Conservation (phyloP, 2,797 vertebrate genomes). For the Hirundo rustica region DNA sequence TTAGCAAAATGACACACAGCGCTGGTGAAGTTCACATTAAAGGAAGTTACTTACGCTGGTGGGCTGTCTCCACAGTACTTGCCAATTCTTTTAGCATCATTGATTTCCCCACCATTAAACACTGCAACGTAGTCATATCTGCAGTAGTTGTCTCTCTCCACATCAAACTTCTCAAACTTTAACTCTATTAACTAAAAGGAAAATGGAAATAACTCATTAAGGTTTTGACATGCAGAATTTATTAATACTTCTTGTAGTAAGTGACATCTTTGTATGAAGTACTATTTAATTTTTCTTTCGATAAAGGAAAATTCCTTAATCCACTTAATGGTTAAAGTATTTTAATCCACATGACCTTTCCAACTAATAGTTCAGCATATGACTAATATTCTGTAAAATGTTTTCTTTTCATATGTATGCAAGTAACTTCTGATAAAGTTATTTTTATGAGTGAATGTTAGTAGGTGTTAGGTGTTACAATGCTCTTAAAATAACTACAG, state of each 20-base stretch:
- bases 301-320: neutral
- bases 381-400: neutral
- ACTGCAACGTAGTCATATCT: slow-evolving; percentile 95
- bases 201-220: slow-evolving; percentile 17
- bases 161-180: slow-evolving; percentile 98
- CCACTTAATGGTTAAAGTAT: neutral
- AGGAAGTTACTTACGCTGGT: slow-evolving; percentile 85
- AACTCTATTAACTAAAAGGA: slow-evolving; percentile 85
- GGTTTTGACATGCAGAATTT: neutral
- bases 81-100: slow-evolving; percentile 93
- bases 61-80: slow-evolving; percentile 97
- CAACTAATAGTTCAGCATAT: neutral
- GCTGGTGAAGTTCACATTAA: neutral
- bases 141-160: slow-evolving; percentile 97
- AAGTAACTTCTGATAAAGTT: neutral
- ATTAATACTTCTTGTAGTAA: neutral
- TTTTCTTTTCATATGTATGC: neutral
- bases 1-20: neutral
- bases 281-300: neutral
- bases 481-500: neutral
- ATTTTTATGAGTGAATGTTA: neutral
- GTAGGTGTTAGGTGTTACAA: neutral
- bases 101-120: slow-evolving; percentile 92
- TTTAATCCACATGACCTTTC: neutral
- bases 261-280: neutral